Evolutionary conservation across 1,140 invertebrate genomes (phyloP).

Genomic region (Dermatophagoides farinae): DNA sequence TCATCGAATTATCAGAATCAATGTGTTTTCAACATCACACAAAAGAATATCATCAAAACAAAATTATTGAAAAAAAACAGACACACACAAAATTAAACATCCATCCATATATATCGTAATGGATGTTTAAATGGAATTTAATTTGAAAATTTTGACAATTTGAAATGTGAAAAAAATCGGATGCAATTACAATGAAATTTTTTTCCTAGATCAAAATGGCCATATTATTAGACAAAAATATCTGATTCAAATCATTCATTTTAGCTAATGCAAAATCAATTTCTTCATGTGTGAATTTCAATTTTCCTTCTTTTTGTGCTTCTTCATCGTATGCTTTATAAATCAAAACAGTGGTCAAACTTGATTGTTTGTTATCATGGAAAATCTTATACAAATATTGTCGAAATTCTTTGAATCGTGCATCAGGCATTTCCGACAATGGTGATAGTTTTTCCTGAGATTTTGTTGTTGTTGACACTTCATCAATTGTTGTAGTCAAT

Average conservation of each 20-base stretch:
- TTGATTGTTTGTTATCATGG: slow-evolving; percentile 27
- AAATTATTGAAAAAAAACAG: too few relatives aligned
- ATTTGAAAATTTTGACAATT: too few relatives aligned
- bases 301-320: slow-evolving; percentile 22
- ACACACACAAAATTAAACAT: too few relatives aligned
- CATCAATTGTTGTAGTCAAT: not conserved
- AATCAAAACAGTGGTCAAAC: slow-evolving; percentile 17
- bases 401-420: slow-evolving; percentile 24
- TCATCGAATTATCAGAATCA: too few relatives aligned
- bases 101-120: too few relatives aligned
- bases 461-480: not conserved
- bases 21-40: too few relatives aligned
- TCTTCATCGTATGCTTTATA: slow-evolving; percentile 22
- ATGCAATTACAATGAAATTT: not conserved
- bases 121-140: too few relatives aligned
- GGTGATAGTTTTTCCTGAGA: not conserved
- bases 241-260: slow-evolving; percentile 72
- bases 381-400: slow-evolving; percentile 27
- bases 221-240: slow-evolving; percentile 70
- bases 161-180: not conserved
- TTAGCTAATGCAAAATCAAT: slow-evolving; percentile 48
- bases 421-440: not conserved
- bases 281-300: slow-evolving; percentile 45
- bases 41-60: too few relatives aligned
- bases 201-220: slow-evolving; percentile 53